Conservation (phyloP, 2,888 invertebrate species). For the Cylloceria caligata region DNA sequence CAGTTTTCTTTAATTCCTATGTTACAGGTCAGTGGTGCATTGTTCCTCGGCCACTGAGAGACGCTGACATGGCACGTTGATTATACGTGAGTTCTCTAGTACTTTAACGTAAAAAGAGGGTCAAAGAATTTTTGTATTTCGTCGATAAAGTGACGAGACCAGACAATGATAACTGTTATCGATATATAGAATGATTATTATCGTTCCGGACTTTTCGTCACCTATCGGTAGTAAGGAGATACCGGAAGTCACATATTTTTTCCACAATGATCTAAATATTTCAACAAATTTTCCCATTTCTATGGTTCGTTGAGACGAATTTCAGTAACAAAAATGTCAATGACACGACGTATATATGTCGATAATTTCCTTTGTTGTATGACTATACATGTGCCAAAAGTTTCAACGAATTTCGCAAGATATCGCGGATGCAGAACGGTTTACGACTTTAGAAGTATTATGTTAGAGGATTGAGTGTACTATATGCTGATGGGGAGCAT, state of each 20-base stretch:
- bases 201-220: background rate
- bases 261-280: background rate
- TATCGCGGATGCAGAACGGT: constrained; percentile 69
- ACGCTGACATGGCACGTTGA: constrained; percentile 79
- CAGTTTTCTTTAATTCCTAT: constrained; percentile 62
- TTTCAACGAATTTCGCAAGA: constrained; percentile 61
- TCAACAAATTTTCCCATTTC: constrained; percentile 11
- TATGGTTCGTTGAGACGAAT: background rate
- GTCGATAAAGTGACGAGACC: background rate
- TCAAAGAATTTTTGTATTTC: background rate
- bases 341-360: constrained; percentile 70
- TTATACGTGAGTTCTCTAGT: constrained; percentile 78
- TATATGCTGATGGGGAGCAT: constrained; percentile 21
- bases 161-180: background rate
- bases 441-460: constrained; percentile 76
- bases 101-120: constrained; percentile 64
- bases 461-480: constrained; percentile 66
- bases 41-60: constrained; percentile 78
- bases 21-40: constrained; percentile 82
- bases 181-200: too few species aligned
- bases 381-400: constrained; percentile 56
- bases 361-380: constrained; percentile 76
- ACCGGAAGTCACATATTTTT: background rate
- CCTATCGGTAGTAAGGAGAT: background rate
- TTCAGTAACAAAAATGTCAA: constrained; percentile 22